Evolutionary conservation across 2,888 invertebrate species (phyloP).

Genomic region (Ochropacha duplaris): DNA sequence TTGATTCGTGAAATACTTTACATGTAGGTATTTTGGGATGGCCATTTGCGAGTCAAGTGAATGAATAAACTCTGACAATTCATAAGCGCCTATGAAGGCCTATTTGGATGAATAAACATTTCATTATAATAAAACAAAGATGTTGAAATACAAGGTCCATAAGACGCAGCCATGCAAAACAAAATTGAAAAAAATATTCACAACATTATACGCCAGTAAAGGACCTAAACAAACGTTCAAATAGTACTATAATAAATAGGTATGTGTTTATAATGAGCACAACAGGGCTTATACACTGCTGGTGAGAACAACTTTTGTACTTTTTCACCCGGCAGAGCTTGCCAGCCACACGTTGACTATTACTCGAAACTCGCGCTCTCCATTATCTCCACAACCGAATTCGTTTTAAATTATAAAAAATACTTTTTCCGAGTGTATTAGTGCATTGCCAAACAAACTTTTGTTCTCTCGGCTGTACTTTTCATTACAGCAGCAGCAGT

Average conservation of each 20-base stretch:
- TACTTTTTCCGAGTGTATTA: constrained; percentile 49
- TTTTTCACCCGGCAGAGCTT: constrained; percentile 72
- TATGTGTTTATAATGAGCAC: constrained; percentile 27
- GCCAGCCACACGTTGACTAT: constrained; percentile 76
- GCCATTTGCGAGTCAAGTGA: too few species aligned
- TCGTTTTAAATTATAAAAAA: constrained; percentile 72
- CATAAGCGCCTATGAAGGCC: too few species aligned
- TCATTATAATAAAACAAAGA: too few species aligned
- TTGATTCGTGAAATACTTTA: too few species aligned
- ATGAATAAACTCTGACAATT: too few species aligned
- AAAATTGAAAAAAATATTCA: not conserved
- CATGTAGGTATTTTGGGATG: too few species aligned
- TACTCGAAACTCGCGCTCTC: constrained; percentile 74
- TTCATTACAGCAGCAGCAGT: constrained; percentile 36
- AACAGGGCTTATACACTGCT: constrained; percentile 45
- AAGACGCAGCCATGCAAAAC: too few species aligned
- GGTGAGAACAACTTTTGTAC: constrained; percentile 69
- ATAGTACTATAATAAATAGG: not conserved
- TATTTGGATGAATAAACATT: too few species aligned
- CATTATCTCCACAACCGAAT: constrained; percentile 75
- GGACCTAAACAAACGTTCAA: not conserved
- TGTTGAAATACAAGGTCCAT: too few species aligned
- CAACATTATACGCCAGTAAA: too few species aligned
- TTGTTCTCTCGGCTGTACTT: constrained; percentile 39
- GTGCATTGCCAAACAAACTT: constrained; percentile 41